phyloP scores from a whole-genome alignment of 2,888 invertebrate genomes.

The Seira musarum region DNA sequence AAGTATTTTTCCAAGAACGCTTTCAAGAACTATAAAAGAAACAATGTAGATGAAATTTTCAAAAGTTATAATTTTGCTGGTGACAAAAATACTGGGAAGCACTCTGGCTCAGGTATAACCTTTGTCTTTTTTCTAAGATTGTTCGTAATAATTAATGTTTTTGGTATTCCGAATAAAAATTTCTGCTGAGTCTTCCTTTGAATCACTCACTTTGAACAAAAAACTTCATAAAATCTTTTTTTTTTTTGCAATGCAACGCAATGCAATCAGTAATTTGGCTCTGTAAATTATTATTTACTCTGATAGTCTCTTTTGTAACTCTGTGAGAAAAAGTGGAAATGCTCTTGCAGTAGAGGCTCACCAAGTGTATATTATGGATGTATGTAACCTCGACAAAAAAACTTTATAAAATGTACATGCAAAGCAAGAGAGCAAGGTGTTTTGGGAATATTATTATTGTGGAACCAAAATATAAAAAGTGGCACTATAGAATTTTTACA shows the following conservation, averaged over 20 bases:
- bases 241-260: neutral
- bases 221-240: neutral
- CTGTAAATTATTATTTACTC: slow-evolving; percentile 7
- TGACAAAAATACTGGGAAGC: slow-evolving; percentile 3
- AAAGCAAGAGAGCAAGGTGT: slow-evolving; percentile 2
- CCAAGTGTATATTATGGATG: neutral
- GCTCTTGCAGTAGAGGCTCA: neutral
- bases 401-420: slow-evolving; percentile 2
- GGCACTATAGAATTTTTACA: neutral
- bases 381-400: slow-evolving; percentile 10
- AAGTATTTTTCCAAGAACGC: neutral
- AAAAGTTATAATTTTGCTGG: neutral
- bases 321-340: slow-evolving; percentile 10
- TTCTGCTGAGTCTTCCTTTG: neutral
- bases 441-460: neutral
- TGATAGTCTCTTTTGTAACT: neutral
- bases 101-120: neutral
- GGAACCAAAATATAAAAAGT: neutral
- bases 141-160: neutral
- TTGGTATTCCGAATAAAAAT: neutral
- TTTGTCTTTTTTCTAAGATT: neutral
- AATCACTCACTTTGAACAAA: slow-evolving; percentile 10
- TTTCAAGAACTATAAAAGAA: neutral
- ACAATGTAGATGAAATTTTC: neutral
- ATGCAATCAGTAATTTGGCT: neutral